phyloP scores from a whole-genome alignment of 1,140 invertebrate genomes.

The Sesamia nonagrioides region DNA sequence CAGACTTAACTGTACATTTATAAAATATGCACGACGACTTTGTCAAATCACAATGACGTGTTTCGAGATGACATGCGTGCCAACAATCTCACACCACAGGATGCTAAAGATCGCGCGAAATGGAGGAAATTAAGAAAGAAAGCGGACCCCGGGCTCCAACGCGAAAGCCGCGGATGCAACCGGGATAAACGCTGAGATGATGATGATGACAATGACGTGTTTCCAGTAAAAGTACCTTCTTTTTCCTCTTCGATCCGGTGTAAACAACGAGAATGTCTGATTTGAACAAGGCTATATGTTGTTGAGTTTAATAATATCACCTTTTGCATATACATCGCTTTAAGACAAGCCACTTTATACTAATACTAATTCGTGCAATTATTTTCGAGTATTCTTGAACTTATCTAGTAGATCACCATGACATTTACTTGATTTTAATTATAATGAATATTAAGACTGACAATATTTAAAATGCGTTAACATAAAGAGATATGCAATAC shows the following conservation, averaged over 20 bases:
- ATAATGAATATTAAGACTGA: not conserved
- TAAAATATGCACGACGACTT: not conserved
- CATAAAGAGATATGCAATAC: not conserved
- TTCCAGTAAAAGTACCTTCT: slow-evolving; percentile 67
- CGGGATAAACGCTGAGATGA: no score
- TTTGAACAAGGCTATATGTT: slow-evolving; percentile 74
- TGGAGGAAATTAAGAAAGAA: no score
- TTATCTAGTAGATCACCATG: slow-evolving; percentile 16
- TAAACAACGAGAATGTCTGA: slow-evolving; percentile 74
- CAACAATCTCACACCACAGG: no score
- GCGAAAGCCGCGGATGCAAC: no score
- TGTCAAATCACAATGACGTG: not conserved
- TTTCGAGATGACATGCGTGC: no score
- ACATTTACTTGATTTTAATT: not conserved
- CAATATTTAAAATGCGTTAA: slow-evolving; percentile 23
- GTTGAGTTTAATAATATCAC: slow-evolving; percentile 72
- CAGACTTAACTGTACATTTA: not conserved
- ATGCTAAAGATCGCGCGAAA: no score
- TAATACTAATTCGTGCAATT: not conserved
- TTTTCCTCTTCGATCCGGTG: slow-evolving; percentile 77
- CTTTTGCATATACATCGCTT: slow-evolving; percentile 71
- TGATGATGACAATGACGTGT: not conserved
- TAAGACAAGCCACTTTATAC: not conserved
- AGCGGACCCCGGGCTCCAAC: no score
- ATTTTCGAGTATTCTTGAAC: slow-evolving; percentile 2